Conservation (phyloP, 1,140 invertebrate species). For the Potamilus streckersoni region DNA sequence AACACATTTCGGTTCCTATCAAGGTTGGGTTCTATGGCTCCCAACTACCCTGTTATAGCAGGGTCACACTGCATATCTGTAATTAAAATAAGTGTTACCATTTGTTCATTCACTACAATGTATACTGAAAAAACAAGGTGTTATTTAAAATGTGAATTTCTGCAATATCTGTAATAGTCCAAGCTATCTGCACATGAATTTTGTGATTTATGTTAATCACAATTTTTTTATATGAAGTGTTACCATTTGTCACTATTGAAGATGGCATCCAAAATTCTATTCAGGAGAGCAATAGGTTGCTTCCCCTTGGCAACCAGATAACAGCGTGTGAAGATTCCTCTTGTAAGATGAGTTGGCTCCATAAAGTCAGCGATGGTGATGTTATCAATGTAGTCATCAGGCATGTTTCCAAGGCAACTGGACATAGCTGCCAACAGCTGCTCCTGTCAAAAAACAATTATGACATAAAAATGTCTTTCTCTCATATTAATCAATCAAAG, state of each 20-base stretch:
- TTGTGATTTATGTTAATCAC: too few species aligned
- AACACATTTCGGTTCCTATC: too few species aligned
- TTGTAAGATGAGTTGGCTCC: conserved; percentile 20
- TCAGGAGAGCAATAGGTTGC: conserved; percentile 56
- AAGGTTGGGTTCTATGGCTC: too few species aligned
- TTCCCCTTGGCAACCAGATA: conserved; percentile 52
- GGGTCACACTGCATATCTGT: too few species aligned
- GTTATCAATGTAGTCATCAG: conserved; percentile 54
- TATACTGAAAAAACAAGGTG: background rate
- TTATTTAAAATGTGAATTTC: background rate
- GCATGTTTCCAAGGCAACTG: conserved; percentile 53
- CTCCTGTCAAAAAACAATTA: conserved; percentile 18
- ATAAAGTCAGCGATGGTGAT: conserved; percentile 49
- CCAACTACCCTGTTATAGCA: too few species aligned
- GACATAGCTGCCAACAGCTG: conserved; percentile 31
- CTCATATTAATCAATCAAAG: background rate
- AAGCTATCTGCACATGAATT: background rate
- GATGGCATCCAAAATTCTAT: conserved; percentile 55
- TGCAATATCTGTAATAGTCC: background rate
- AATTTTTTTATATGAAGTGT: background rate
- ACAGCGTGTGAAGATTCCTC: conserved; percentile 51
- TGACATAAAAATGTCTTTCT: background rate
- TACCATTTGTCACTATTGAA: conserved; percentile 46
- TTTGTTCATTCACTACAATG: background rate
- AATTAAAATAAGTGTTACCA: background rate